Conservation (phyloP, 2,113 vertebrate genomes). For the Nothocercus julius region DNA sequence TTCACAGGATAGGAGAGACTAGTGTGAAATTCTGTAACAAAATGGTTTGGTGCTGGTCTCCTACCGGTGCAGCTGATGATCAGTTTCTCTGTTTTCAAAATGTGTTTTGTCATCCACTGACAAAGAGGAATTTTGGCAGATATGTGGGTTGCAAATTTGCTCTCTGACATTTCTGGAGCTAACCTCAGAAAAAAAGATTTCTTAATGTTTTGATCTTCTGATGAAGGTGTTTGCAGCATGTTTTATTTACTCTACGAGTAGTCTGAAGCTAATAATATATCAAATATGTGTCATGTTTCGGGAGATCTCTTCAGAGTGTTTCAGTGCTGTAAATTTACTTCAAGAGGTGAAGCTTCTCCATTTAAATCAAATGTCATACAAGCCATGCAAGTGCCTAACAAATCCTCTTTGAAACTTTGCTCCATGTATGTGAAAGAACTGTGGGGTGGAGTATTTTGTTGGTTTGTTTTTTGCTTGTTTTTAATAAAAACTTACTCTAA, state of each 20-base stretch:
- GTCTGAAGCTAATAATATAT: background rate
- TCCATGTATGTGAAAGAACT: background rate
- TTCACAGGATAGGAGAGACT: background rate
- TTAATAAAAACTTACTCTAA: background rate
- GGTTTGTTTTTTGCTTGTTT: background rate
- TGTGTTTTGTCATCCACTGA: background rate
- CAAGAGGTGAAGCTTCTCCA: background rate
- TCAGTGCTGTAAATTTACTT: background rate
- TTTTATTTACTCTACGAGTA: background rate
- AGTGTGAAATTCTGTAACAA: background rate
- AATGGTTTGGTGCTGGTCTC: background rate
- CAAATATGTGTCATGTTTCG: background rate
- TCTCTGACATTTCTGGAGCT: background rate
- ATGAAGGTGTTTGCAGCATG: background rate
- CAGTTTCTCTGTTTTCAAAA: background rate
- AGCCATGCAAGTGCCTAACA: background rate
- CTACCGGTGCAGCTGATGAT: fast-evolving
- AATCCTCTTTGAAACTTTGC: background rate
- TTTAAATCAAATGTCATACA: background rate
- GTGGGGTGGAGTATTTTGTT: background rate
- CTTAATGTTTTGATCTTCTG: background rate
- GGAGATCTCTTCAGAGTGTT: background rate
- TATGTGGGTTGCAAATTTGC: background rate
- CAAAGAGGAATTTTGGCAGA: background rate
- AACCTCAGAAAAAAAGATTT: background rate